These are phyloP conservation scores for Pangasius sanitwongsei DNA, from an alignment of 2,797 vertebrate genomes.

Conservation along the genomic window DNA sequence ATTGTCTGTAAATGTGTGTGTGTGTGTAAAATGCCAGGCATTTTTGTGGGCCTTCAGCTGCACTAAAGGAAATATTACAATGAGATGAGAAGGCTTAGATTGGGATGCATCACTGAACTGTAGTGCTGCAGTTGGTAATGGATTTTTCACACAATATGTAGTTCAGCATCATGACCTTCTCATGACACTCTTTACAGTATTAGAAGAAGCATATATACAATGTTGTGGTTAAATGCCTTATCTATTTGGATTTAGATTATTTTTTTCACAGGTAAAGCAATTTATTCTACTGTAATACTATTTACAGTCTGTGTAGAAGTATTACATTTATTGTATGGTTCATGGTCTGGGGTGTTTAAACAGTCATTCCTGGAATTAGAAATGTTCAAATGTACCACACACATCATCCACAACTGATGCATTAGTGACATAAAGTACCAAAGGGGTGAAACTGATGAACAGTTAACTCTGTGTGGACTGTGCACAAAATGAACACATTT, in stretches of 20 bases:
- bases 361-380: neutral
- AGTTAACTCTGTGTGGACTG: neutral
- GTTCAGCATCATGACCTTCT: conserved; percentile 17
- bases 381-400: neutral
- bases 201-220: neutral
- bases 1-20: conserved; percentile 5
- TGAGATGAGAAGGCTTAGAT: conserved; percentile 1
- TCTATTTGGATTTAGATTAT: neutral
- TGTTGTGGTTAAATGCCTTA: neutral
- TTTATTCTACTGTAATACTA: neutral
- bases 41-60: neutral
- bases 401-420: neutral
- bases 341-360: neutral
- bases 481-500: neutral
- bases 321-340: neutral
- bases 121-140: conserved; percentile 23
- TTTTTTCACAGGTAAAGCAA: neutral
- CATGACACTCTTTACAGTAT: conserved; percentile 1
- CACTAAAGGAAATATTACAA: neutral
- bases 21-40: neutral
- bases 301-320: neutral
- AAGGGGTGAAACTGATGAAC: neutral
- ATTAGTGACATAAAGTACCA: neutral
- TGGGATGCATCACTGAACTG: neutral
- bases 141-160: conserved; percentile 32